Base-by-base conservation (phyloP, 2,113 vertebrate genomes). In the Leptosomus discolor region DNA sequence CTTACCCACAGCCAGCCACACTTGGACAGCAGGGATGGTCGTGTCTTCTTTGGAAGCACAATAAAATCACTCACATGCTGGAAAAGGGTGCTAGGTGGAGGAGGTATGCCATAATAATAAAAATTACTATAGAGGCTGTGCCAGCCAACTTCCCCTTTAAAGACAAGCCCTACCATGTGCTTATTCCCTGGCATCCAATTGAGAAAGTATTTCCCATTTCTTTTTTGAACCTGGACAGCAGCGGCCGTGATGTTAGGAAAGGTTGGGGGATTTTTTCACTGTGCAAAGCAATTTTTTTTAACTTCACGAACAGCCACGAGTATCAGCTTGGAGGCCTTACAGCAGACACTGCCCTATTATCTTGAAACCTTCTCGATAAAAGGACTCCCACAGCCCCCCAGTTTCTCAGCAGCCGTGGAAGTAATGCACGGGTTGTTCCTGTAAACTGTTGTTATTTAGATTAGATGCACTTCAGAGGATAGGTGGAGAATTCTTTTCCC, bases 11-110 rank as follows among this genome's bases (percentile, higher is more conserved):
- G 12, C 22, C 23, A 51, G 58, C 15, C 45, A 7, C 36, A 5
- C 1, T 15, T 0, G 2, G 27, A 34, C 16, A 48, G 12, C 0
- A 13, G n/a, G 11, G 6, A 57, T 3, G 2, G 67, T 67, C 53
- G n/a, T 73, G 26, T 64, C 36, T 20, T 36, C 60, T 56, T 30
- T 34, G 26, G 36, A 80, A 68, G 30, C 30, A 46, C 12, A 87
- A 18, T 14, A 45, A 85, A 53, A 34, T 39, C 32, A 41, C 26
- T 18, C n/a, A n/a, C 6, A 0, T 18, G 63, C 43, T 82, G 39
- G 41, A 75, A 54, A 36, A 45, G 10, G 41, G 24, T 76, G 50
- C 17, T 56, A 75, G 58, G 16, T 7, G 21, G 51, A 78, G 22
- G 37, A 79, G 9, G 51, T 67, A 32, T 18, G 26, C 17, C 37